phyloP scores from a whole-genome alignment of 2,797 vertebrate genomes.

The Sardinella longiceps region DNA sequence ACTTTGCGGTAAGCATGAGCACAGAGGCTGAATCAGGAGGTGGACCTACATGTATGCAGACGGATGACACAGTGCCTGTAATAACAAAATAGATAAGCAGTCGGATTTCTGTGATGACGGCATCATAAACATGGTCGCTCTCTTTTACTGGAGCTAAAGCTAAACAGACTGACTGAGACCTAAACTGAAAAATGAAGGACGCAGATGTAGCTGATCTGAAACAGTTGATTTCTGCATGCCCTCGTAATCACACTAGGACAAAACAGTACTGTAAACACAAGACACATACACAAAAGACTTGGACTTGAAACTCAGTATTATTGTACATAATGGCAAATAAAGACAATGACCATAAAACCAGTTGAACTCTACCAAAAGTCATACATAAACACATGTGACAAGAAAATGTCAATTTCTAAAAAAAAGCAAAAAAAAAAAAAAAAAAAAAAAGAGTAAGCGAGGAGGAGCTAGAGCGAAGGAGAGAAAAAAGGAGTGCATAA shows the following conservation, averaged over 20 bases:
- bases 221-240: background rate
- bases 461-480: no score
- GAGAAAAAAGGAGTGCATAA: background rate
- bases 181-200: no score
- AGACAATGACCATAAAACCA: background rate
- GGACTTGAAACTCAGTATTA: background rate
- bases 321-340: background rate
- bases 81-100: background rate
- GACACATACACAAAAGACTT: background rate
- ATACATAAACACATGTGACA: no score
- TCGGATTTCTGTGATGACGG: no score
- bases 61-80: background rate
- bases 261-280: background rate
- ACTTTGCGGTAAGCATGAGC: background rate
- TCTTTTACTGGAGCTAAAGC: background rate
- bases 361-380: background rate
- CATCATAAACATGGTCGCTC: no score
- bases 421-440: background rate
- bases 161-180: no score
- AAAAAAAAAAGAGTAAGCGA: background rate
- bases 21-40: background rate
- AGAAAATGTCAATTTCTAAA: no score
- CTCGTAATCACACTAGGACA: background rate
- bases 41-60: background rate
- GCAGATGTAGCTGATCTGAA: no score